Conservation (phyloP, 2,888 invertebrate species). For the Euzetes globulus region DNA sequence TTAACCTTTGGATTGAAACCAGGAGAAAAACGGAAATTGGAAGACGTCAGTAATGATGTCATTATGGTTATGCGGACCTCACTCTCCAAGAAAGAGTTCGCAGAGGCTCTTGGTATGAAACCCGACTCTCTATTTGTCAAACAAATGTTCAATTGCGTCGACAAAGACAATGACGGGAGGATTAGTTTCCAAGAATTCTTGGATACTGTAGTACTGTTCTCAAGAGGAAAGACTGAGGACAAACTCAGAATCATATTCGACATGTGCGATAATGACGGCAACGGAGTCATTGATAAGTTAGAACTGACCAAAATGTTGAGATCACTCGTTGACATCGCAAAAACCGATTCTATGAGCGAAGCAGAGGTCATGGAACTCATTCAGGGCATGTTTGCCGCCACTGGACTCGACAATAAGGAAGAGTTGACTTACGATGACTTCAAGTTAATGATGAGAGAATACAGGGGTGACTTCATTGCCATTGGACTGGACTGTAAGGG, state of each 20-base stretch:
- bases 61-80: constrained; percentile 90
- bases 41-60: constrained; percentile 56
- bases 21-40: constrained; percentile 68
- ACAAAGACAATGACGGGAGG: constrained; percentile 83
- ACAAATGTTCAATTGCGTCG: constrained; percentile 95
- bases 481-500: constrained; percentile 90
- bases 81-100: constrained; percentile 82
- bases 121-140: constrained; percentile 87
- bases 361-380: constrained; percentile 78
- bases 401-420: constrained; percentile 80
- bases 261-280: constrained; percentile 93
- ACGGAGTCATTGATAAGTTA: constrained; percentile 85
- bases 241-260: constrained; percentile 89
- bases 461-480: constrained; percentile 88
- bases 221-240: constrained; percentile 78
- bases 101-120: constrained; percentile 90
- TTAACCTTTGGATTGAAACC: constrained; percentile 81
- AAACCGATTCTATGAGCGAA: constrained; percentile 76
- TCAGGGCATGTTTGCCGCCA: constrained; percentile 88
- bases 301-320: constrained; percentile 88
- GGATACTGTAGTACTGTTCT: constrained; percentile 84
- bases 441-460: constrained; percentile 92
- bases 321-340: constrained; percentile 82
- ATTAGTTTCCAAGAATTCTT: constrained; percentile 88
- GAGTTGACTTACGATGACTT: constrained; percentile 84